phyloP scores from a whole-genome alignment of 2,888 invertebrate genomes.

The Melinaea menophilus region DNA sequence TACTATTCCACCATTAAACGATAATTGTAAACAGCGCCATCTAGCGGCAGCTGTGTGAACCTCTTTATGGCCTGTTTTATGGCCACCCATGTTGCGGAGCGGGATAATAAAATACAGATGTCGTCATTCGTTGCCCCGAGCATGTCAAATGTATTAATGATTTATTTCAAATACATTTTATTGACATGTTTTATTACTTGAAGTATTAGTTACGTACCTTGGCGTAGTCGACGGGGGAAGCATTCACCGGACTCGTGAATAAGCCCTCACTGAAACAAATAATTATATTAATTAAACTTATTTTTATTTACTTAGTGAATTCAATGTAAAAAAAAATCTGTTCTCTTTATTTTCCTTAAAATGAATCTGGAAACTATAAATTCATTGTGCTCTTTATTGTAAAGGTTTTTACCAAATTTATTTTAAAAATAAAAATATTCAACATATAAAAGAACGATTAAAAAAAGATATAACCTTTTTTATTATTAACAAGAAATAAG shows the following conservation, averaged over 20 bases:
- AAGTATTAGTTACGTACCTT: constrained; percentile 65
- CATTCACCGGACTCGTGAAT: constrained; percentile 80
- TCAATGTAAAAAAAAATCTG: background rate
- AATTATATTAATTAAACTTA: background rate
- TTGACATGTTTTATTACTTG: background rate
- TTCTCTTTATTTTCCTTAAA: no score
- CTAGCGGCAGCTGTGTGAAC: constrained; percentile 54
- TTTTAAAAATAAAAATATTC: no score
- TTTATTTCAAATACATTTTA: constrained; percentile 12
- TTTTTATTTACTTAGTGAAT: background rate
- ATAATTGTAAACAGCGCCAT: constrained; percentile 52
- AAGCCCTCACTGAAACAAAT: constrained; percentile 79
- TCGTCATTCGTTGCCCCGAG: constrained; percentile 5
- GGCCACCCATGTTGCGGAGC: constrained; percentile 46
- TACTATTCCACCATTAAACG: constrained; percentile 10
- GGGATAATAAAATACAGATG: constrained; percentile 27
- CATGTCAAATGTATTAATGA: background rate
- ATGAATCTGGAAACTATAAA: no score
- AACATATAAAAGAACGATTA: no score
- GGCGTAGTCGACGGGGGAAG: constrained; percentile 80
- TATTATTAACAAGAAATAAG: no score
- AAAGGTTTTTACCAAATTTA: no score
- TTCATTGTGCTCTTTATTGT: no score
- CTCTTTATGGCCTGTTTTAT: constrained; percentile 31
- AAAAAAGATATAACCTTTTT: no score